phyloP scores from a whole-genome alignment of 1,140 invertebrate genomes.

The Lordiphosa collinella region DNA sequence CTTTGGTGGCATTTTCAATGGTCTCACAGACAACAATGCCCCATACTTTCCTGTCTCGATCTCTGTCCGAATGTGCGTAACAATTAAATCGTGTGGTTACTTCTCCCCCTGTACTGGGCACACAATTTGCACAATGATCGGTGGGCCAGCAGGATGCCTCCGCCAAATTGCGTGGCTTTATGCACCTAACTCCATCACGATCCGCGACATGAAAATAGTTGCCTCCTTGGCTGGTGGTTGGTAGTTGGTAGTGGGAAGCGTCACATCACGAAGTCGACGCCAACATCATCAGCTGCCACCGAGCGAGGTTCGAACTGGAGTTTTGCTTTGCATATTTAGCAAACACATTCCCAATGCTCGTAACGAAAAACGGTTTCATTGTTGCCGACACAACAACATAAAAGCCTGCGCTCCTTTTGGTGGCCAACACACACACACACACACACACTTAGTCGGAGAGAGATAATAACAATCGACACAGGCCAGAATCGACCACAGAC shows the following conservation, averaged over 20 bases:
- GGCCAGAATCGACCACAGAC: conserved; percentile 29
- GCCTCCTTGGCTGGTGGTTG: conserved; percentile 27
- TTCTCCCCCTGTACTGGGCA: conserved; percentile 32
- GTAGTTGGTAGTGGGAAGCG: conserved; percentile 61
- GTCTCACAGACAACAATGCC: conserved; percentile 43
- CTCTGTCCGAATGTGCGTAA: conserved; percentile 72
- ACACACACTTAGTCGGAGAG: conserved; percentile 23
- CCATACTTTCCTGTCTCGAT: neutral
- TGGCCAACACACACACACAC: conserved; percentile 30
- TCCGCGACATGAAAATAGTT: conserved; percentile 76
- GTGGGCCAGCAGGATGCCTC: conserved; percentile 36
- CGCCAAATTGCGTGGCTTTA: conserved; percentile 51
- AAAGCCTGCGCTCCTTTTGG: conserved; percentile 73
- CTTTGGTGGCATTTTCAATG: conserved; percentile 37
- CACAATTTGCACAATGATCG: conserved; percentile 61
- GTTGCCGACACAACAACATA: conserved; percentile 68
- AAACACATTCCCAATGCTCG: conserved; percentile 70
- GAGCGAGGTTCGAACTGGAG: conserved; percentile 5
- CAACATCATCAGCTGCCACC: conserved; percentile 40
- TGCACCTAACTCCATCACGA: conserved; percentile 75
- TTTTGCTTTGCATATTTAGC: conserved; percentile 75
- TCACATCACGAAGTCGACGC: conserved; percentile 69
- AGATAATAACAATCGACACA: conserved; percentile 71
- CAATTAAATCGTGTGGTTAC: conserved; percentile 77
- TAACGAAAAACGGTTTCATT: conserved; percentile 77